Evolutionary conservation across 2,888 invertebrate genomes (phyloP).

Genomic region (Sphaerophoria taeniata): DNA sequence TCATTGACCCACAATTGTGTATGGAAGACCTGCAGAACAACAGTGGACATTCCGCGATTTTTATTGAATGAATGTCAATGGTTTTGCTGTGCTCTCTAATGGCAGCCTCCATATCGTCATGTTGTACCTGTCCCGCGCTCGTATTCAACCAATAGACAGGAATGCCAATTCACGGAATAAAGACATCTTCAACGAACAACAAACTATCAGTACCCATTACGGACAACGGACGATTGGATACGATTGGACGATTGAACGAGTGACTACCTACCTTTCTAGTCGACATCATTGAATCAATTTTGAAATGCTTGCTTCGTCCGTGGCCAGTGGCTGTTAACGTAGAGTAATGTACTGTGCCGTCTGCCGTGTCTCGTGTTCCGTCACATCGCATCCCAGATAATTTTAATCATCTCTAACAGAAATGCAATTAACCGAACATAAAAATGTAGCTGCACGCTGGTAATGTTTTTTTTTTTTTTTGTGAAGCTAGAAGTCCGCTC

Average conservation of each 20-base stretch:
- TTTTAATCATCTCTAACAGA: conserved; percentile 68
- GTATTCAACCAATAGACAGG: conserved; percentile 53
- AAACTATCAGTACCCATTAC: conserved; percentile 2
- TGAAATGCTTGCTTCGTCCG: conserved; percentile 32
- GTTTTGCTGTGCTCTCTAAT: conserved; percentile 34
- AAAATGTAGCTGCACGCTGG: conserved; percentile 50
- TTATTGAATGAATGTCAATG: conserved; percentile 46
- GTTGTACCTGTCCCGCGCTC: neutral
- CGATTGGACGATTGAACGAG: neutral
- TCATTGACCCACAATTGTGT: conserved; percentile 68
- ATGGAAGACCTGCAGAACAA: neutral
- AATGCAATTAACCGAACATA: conserved; percentile 73
- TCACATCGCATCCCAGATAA: conserved; percentile 62
- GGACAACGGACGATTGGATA: neutral
- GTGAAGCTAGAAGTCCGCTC: neutral
- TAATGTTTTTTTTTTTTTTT: conserved; percentile 14
- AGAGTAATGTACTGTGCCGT: conserved; percentile 16
- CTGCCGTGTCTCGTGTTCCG: conserved; percentile 34
- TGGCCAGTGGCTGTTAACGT: conserved; percentile 9
- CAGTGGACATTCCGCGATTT: conserved; percentile 46
- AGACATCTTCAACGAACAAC: conserved; percentile 56
- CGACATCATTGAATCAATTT: conserved; percentile 65
- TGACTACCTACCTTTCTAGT: neutral
- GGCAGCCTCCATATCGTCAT: neutral
- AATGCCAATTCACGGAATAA: conserved; percentile 66